Evolutionary conservation across 2,888 invertebrate species (phyloP).

Genomic region (Gibbula magus): DNA sequence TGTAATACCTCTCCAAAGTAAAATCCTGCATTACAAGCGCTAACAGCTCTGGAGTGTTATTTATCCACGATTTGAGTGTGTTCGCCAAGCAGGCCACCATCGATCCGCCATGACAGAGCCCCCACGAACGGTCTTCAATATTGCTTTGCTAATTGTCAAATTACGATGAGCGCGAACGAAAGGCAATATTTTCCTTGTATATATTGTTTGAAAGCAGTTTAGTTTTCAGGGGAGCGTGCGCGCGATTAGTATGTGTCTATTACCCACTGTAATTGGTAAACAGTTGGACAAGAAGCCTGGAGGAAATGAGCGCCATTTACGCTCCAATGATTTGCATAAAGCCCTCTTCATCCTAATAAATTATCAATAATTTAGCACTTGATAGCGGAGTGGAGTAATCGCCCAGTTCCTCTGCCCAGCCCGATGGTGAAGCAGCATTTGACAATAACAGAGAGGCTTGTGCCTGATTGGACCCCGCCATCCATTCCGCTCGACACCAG

Average conservation of each 20-base stretch:
- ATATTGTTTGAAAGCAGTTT: slow-evolving; percentile 22
- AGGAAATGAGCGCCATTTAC: slow-evolving; percentile 54
- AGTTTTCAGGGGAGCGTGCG: slow-evolving; percentile 25
- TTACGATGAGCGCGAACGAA: slow-evolving; percentile 17
- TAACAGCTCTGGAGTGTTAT: slow-evolving; percentile 19
- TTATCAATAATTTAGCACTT: slow-evolving; percentile 26
- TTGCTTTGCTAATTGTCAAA: slow-evolving; percentile 27
- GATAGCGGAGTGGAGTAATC: background rate
- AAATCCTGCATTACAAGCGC: slow-evolving; percentile 18
- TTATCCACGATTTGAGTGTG: slow-evolving; percentile 16
- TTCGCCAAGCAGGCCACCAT: background rate
- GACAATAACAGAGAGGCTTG: background rate
- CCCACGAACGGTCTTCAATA: slow-evolving; percentile 16
- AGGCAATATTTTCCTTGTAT: slow-evolving; percentile 25
- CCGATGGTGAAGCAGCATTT: background rate
- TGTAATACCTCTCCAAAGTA: slow-evolving; percentile 25
- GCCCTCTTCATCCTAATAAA: slow-evolving; percentile 36
- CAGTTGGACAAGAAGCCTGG: slow-evolving; percentile 47
- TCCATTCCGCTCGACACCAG: background rate
- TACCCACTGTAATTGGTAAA: slow-evolving; percentile 44
- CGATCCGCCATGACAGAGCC: slow-evolving; percentile 3
- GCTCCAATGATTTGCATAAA: slow-evolving; percentile 54
- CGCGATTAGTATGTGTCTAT: slow-evolving; percentile 22
- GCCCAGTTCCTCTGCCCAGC: background rate
- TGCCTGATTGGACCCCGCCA: background rate